These are phyloP conservation scores for Tautogolabrus adspersus DNA, from an alignment of 2,113 vertebrate species.

Conservation along the genomic window DNA sequence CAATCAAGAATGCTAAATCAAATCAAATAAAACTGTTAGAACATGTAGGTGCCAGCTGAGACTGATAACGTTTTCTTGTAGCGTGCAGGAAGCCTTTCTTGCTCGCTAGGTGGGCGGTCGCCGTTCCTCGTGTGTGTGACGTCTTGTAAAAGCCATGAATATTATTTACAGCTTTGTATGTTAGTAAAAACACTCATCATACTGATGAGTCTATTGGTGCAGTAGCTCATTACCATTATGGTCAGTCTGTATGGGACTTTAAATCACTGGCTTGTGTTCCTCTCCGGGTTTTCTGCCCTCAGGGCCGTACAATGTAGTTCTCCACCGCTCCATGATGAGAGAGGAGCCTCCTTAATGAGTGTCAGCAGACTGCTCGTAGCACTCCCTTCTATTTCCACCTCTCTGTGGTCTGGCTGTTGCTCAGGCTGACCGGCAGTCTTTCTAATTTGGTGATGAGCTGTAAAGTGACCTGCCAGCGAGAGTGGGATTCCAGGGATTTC, in stretches of 20 bases:
- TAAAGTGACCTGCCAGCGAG: slow-evolving; percentile 77
- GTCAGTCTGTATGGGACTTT: neutral
- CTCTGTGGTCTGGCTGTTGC: slow-evolving; percentile 60
- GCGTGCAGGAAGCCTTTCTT: too few relatives aligned
- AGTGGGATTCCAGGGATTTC: slow-evolving; percentile 80
- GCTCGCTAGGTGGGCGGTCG: too few relatives aligned
- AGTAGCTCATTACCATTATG: slow-evolving; percentile 21
- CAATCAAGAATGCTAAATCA: too few relatives aligned
- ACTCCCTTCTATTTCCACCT: slow-evolving; percentile 63
- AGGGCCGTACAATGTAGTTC: neutral
- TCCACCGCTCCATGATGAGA: slow-evolving; percentile 35
- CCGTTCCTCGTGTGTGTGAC: too few relatives aligned
- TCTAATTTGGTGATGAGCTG: slow-evolving; percentile 84
- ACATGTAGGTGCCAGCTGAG: too few relatives aligned
- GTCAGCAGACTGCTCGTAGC: slow-evolving; percentile 38
- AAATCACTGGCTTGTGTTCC: slow-evolving; percentile 15
- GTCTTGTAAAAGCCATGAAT: too few relatives aligned
- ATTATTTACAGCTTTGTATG: neutral
- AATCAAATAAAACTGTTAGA: too few relatives aligned
- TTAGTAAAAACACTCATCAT: neutral
- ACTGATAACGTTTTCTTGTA: too few relatives aligned
- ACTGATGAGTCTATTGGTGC: neutral
- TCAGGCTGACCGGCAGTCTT: slow-evolving; percentile 57
- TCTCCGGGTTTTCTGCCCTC: slow-evolving; percentile 33
- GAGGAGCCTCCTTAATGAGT: slow-evolving; percentile 27